Evolutionary conservation across 2,888 invertebrate species (phyloP).

Genomic region (Eristalis tenax): DNA sequence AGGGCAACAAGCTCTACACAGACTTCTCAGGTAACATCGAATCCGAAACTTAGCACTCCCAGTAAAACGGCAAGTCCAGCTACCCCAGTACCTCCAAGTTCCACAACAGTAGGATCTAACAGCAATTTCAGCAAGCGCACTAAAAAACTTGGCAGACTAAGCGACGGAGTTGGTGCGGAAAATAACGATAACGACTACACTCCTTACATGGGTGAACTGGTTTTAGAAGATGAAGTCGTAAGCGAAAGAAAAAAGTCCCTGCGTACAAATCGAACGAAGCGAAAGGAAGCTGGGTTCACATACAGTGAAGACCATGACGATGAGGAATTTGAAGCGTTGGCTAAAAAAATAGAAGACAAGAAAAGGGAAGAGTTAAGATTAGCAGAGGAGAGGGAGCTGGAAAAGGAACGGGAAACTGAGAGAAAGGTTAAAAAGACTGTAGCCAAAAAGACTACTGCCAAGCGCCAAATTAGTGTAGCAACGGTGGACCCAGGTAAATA

Average conservation of each 20-base stretch:
- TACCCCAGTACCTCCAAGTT: neutral
- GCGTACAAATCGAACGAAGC: slow-evolving; percentile 74
- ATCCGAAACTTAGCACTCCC: neutral
- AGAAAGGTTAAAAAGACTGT: slow-evolving; percentile 53
- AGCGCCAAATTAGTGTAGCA: slow-evolving; percentile 20
- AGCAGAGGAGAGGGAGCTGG: slow-evolving; percentile 54
- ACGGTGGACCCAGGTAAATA: slow-evolving; percentile 31
- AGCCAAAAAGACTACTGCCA: slow-evolving; percentile 62
- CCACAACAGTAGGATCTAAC: neutral
- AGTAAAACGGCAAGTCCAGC: neutral
- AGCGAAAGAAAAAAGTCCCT: slow-evolving; percentile 73
- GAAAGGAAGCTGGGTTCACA: slow-evolving; percentile 74
- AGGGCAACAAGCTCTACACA: slow-evolving; percentile 19
- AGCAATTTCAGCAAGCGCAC: slow-evolving; percentile 16
- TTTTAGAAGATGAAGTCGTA: slow-evolving; percentile 52
- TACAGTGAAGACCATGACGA: slow-evolving; percentile 75
- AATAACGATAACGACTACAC: slow-evolving; percentile 63
- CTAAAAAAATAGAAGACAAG: slow-evolving; percentile 62
- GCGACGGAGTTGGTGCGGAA: slow-evolving; percentile 51
- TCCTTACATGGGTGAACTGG: slow-evolving; percentile 43
- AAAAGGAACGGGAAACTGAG: slow-evolving; percentile 42
- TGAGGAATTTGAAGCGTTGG: slow-evolving; percentile 71
- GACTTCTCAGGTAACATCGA: slow-evolving; percentile 9
- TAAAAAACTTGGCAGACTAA: slow-evolving; percentile 44
- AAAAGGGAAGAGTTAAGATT: slow-evolving; percentile 48